Base-by-base conservation (phyloP, 2,797 vertebrate species). In the Pangasius djambal region DNA sequence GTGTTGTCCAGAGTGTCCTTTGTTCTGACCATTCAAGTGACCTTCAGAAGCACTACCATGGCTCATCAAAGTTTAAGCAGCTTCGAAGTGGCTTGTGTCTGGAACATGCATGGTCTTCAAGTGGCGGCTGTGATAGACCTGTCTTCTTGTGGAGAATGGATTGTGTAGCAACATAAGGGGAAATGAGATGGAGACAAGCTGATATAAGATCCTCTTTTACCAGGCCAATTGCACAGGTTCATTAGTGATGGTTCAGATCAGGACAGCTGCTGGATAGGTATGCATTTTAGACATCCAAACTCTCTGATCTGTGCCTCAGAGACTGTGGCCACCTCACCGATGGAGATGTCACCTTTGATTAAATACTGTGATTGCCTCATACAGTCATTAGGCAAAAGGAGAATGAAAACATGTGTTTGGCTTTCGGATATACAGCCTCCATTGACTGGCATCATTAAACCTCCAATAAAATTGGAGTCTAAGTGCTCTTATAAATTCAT, bases 401-500 rank as follows among this genome's bases (percentile, higher is more conserved):
- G 91, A 92, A 90, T 89, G 91, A 94, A 95, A 95, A 95, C 93
- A 94, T 89, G 90, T 94, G 93, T 94, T 94, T 95, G 93, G 94
- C 93, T 94, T 95, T 94, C 91, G 91, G 93, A 93, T 87, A 92
- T 91, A 91, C 92, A 91, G 92, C 88, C 87, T 75, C 88, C 77
- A 94, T 95, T 90, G 92, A 95, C 93, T 86, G 77, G 91, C 91
- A 90, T 93, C 93, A 93, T 94, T 95, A 94, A 91, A 50, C 91
- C 52, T 88, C 86, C 86, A 91, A 94, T 94, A 93, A 93, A 94
- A 95, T 93, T 74, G 88, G 86, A 20, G 89, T 93, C 92, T 95
- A 92, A 95, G 94, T 94, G 94, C 93, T 93, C 88, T 89, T 91
- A 77, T 90, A 94, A 92, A 93, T 93, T 92, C 92, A 85, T 93